Evolutionary conservation across 1,140 invertebrate species (phyloP).

Genomic region (Drosophila guanche): DNA sequence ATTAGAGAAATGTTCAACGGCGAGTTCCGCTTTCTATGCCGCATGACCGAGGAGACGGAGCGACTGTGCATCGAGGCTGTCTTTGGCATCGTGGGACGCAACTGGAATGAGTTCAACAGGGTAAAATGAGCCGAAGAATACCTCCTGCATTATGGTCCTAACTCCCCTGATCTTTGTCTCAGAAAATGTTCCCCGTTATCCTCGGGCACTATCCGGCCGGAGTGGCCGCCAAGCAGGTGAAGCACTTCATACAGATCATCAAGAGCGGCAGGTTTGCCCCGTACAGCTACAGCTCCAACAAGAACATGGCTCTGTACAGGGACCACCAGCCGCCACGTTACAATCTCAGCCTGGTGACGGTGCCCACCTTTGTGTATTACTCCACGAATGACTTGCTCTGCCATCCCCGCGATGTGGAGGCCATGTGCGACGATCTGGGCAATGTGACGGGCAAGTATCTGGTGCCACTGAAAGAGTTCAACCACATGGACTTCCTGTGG

Average conservation of each 20-base stretch:
- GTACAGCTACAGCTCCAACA: conserved; percentile 75
- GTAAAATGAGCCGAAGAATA: conserved; percentile 66
- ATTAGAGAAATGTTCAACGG: conserved; percentile 82
- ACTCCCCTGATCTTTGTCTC: background rate
- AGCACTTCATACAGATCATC: conserved; percentile 82
- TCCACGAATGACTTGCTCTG: conserved; percentile 86
- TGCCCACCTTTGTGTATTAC: conserved; percentile 87
- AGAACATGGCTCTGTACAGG: conserved; percentile 84
- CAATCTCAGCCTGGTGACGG: conserved; percentile 86
- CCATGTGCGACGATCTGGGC: conserved; percentile 84
- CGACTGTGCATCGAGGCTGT: conserved; percentile 77
- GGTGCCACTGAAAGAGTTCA: conserved; percentile 85
- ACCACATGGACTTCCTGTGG: conserved; percentile 88
- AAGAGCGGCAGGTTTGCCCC: conserved; percentile 71
- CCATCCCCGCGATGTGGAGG: conserved; percentile 86
- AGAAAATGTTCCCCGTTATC: conserved; percentile 89
- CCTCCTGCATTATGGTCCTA: conserved; percentile 16
- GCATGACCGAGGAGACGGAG: conserved; percentile 81
- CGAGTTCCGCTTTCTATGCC: conserved; percentile 77
- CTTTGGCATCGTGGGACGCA: conserved; percentile 78
- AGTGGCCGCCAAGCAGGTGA: conserved; percentile 79
- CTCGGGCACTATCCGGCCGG: conserved; percentile 87
- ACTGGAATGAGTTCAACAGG: conserved; percentile 80
- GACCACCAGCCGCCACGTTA: conserved; percentile 85
- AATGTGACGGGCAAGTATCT: conserved; percentile 85